Percentiles rank a stretch among this genome's conserved stretches.
Conservation (phyloP, 2,113 vertebrate genomes). For the Oryzias celebensis region DNA sequence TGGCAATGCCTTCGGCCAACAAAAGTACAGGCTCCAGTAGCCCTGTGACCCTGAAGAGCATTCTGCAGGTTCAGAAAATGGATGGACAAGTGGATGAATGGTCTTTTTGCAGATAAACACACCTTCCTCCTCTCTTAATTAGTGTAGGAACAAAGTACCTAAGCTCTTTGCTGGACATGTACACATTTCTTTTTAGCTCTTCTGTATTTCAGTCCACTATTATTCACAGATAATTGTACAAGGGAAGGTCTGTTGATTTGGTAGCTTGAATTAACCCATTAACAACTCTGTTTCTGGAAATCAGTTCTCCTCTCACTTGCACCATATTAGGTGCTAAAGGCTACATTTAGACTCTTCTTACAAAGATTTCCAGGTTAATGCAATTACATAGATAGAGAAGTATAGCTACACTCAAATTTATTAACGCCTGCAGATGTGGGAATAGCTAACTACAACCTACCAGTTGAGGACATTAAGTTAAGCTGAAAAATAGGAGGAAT, state of each 20-base stretch:
- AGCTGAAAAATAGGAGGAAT: slow-evolving; percentile 13
- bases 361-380: slow-evolving; percentile 67
- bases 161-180: too few species aligned
- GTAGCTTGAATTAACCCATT: slow-evolving; percentile 57
- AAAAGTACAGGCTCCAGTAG: too few species aligned
- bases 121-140: too few species aligned
- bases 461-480: slow-evolving; percentile 40
- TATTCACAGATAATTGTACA: slow-evolving; percentile 13
- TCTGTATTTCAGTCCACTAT: slow-evolving; percentile 7
- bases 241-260: slow-evolving; percentile 20
- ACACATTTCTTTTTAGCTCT: too few species aligned
- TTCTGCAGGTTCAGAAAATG: too few species aligned
- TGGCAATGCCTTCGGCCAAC: too few species aligned
- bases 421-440: slow-evolving; percentile 41
- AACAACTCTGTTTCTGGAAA: slow-evolving; percentile 52
- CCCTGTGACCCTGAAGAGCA: too few species aligned
- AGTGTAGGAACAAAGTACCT: too few species aligned
- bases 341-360: slow-evolving; percentile 61
- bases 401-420: slow-evolving; percentile 42
- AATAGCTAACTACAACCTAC: slow-evolving; percentile 48
- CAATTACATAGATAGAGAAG: slow-evolving; percentile 56
- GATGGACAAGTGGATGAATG: too few species aligned
- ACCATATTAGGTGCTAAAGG: slow-evolving; percentile 55
- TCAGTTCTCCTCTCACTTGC: slow-evolving; percentile 43
- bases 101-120: too few species aligned